These are phyloP conservation scores for Acanthopagrus latus DNA, from an alignment of 2,797 vertebrate genomes.

Conservation along the genomic window DNA sequence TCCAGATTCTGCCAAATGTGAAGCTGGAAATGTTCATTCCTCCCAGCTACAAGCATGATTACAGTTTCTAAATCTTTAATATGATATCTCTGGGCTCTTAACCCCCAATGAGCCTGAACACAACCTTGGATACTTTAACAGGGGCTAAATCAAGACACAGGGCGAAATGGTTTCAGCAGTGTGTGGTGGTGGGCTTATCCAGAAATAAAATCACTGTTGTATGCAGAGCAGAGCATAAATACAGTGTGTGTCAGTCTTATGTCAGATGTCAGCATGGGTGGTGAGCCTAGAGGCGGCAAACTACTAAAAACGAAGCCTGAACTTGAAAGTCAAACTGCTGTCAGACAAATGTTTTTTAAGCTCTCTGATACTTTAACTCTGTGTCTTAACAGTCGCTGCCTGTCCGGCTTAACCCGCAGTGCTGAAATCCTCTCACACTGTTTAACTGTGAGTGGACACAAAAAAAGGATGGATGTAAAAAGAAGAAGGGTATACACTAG, in stretches of 20 bases:
- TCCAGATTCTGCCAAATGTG: slow-evolving; percentile 46
- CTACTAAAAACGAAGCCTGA: slow-evolving; percentile 35
- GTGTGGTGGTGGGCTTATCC: slow-evolving; percentile 5
- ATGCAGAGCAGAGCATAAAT: slow-evolving; percentile 29
- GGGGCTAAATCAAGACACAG: not conserved
- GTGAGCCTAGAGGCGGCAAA: slow-evolving; percentile 32
- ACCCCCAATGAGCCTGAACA: slow-evolving; percentile 5
- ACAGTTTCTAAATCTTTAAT: slow-evolving; percentile 40
- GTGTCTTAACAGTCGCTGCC: not conserved
- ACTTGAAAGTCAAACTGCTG: slow-evolving; percentile 40
- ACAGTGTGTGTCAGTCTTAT: slow-evolving; percentile 30
- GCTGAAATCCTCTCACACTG: not conserved
- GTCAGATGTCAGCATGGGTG: slow-evolving; percentile 37
- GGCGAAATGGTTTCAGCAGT: not conserved
- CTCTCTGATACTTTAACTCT: not conserved
- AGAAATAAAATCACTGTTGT: slow-evolving; percentile 20
- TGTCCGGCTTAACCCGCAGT: not conserved
- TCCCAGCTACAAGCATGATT: slow-evolving; percentile 30
- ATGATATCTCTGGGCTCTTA: slow-evolving; percentile 16
- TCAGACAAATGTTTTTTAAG: slow-evolving; percentile 31
- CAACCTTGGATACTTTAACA: not conserved
- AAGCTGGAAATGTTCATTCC: slow-evolving; percentile 39
- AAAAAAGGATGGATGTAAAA: not conserved
- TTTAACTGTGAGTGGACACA: not conserved
- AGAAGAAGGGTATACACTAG: not conserved